phyloP scores from a whole-genome alignment of 2,113 vertebrate species.

The Mus spicilegus region DNA sequence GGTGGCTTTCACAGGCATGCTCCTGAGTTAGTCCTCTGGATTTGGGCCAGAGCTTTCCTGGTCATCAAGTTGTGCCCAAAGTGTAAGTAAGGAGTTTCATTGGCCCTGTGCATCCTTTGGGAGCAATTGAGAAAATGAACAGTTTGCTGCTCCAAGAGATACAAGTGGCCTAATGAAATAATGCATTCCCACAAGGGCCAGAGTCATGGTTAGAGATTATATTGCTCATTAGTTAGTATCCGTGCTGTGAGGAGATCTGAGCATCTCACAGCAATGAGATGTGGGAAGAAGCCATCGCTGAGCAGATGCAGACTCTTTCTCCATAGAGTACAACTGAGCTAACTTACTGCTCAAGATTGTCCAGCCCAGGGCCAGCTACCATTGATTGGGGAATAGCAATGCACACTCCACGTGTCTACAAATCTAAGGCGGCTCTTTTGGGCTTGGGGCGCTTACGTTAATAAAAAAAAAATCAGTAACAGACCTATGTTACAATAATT shows the following conservation, averaged over 20 bases:
- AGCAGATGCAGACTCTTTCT: not conserved
- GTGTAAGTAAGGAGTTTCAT: constrained; percentile 12
- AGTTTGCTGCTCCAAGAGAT: constrained; percentile 23
- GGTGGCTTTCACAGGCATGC: not conserved
- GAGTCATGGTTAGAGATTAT: constrained; percentile 39
- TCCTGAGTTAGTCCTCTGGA: not conserved
- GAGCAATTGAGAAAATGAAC: constrained; percentile 61
- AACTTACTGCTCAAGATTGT: not conserved
- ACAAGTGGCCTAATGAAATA: constrained; percentile 61
- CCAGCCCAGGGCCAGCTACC: not conserved
- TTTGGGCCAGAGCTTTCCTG: not conserved
- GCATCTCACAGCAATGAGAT: not conserved
- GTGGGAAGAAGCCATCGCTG: not conserved
- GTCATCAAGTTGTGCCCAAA: constrained; percentile 32
- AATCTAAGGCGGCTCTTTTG: not conserved
- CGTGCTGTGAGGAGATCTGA: constrained; percentile 46
- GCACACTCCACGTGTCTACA: not conserved
- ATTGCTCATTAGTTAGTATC: constrained; percentile 28
- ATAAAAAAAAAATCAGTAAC: constrained; percentile 35
- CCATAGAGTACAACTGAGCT: not conserved
- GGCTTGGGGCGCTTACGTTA: not conserved
- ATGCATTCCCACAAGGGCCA: constrained; percentile 36
- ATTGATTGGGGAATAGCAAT: not conserved
- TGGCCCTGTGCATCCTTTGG: constrained; percentile 1
- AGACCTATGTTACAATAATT: constrained; percentile 15